Evolutionary conservation across 2,888 invertebrate species (phyloP), one percentile per base, ranked within the genome.

Genomic region (Ophion slaviceki): DNA sequence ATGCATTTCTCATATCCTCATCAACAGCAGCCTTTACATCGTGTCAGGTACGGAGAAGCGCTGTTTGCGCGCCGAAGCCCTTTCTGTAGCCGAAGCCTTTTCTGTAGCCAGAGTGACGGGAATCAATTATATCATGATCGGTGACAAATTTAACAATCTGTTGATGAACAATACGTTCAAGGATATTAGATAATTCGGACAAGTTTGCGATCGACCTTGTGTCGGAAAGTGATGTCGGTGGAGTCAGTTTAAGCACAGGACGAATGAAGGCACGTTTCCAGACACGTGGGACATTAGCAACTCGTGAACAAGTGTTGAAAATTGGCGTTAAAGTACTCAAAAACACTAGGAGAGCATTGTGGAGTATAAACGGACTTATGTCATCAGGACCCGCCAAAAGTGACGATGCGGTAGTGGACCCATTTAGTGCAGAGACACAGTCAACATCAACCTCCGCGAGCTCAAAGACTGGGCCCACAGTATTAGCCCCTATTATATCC

Each of bases 111-210:
- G 72, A 72, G 17, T 75, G 74, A 1, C 24, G 14, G 7, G 45
- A 17, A n/a, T 47, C 45, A 0, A 62, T 6, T 2, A 77, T 5
- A 5, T 20, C 4, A 7, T 59, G 17, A 20, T 11, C 1, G 20
- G 7, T n/a, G 7, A 59, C 7, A 53, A 67, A 77, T 5, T 8
- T 8, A 10, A 17, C 36, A 0, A 77, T n/a, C 32, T 78, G 72
- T 2, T 77, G 32, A 36, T 80, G 66, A 14, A 76, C 64, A 0
- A 79, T 10, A 36, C 75, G 14, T 53, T 85, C 82, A 4, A 75
- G 40, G 1, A 84, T n/a, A 53, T 86, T 85, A 6, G 82, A 75
- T 0, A 79, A 11, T 28, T 66, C 68, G n/a, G 66, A 28, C 0
- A 72, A 57, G 57, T 80, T 72, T 14, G 61, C 75, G 6, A 75